These are phyloP conservation scores for Amorpha juglandis DNA, from an alignment of 2,888 invertebrate species.

Conservation along the genomic window DNA sequence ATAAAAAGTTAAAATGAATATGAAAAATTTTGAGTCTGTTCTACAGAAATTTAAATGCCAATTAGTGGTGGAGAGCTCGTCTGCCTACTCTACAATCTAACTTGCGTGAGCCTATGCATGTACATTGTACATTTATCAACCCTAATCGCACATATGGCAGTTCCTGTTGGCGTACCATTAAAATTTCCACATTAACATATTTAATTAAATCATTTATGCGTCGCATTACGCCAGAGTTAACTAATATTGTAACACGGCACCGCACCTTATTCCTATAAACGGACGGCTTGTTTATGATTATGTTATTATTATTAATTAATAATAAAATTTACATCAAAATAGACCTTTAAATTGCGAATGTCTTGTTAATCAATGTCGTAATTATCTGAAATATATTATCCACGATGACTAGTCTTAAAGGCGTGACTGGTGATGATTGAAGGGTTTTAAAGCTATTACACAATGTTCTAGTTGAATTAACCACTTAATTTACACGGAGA, in stretches of 20 bases:
- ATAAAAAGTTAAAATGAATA: too few relatives aligned
- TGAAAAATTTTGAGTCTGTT: too few relatives aligned
- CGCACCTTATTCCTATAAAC: slow-evolving; percentile 12
- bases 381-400: slow-evolving; percentile 16
- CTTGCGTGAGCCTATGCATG: too few relatives aligned
- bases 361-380: slow-evolving; percentile 22
- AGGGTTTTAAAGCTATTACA: neutral
- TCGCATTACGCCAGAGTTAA: slow-evolving; percentile 16
- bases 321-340: slow-evolving; percentile 24
- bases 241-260: slow-evolving; percentile 2
- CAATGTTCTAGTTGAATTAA: too few relatives aligned
- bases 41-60: too few relatives aligned
- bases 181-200: slow-evolving; percentile 19
- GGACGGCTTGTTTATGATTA: slow-evolving; percentile 18
- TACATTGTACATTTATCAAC: neutral
- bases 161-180: slow-evolving; percentile 16
- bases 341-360: slow-evolving; percentile 5
- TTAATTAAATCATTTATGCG: slow-evolving; percentile 22
- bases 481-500: too few relatives aligned
- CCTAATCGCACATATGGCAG: slow-evolving; percentile 1
- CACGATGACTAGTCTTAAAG: slow-evolving; percentile 1
- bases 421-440: slow-evolving; percentile 6
- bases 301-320: slow-evolving; percentile 23
- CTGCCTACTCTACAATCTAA: too few relatives aligned
- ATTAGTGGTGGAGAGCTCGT: too few relatives aligned